A percentile compares a stretch with the other conserved stretches of the same genome.
phyloP scores from a whole-genome alignment of 2,113 vertebrate genomes.

The Cygnus buccinator region DNA sequence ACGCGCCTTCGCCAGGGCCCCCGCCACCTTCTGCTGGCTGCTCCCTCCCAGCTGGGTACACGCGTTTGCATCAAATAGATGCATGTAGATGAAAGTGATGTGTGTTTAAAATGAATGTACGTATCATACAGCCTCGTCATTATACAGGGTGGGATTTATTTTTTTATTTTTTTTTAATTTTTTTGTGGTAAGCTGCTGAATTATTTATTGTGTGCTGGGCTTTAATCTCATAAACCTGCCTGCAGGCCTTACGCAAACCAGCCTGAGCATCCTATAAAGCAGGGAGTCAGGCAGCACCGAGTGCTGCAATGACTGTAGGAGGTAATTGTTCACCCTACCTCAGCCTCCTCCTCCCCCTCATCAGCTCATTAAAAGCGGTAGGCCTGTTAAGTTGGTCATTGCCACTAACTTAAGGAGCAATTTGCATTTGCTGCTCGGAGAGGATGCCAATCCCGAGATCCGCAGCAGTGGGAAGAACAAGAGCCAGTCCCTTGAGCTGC shows the following conservation, averaged over 20 bases:
- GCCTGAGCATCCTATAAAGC: not conserved
- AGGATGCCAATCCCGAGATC: not conserved
- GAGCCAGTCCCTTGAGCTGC: not conserved
- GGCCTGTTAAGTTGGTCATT: not conserved
- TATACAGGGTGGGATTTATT: not conserved
- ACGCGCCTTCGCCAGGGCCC: not conserved
- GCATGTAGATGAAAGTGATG: slow-evolving; percentile 22
- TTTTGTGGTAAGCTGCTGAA: slow-evolving; percentile 67
- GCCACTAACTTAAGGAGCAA: not conserved
- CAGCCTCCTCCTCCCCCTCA: not conserved
- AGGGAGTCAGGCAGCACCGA: not conserved
- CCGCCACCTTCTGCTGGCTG: not conserved
- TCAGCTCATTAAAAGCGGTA: slow-evolving; percentile 23
- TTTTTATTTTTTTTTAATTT: not conserved
- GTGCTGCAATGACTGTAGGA: not conserved
- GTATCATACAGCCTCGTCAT: slow-evolving; percentile 50
- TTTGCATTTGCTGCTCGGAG: not conserved
- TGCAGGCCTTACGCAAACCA: slow-evolving; percentile 28
- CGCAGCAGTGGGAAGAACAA: rapidly evolving
- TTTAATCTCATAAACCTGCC: slow-evolving; percentile 80
- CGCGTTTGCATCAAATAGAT: not conserved
- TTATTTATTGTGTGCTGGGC: slow-evolving; percentile 75
- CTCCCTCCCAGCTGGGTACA: not conserved
- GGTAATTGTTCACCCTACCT: not conserved
- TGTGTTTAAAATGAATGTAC: slow-evolving; percentile 58